phyloP scores from a whole-genome alignment of 2,888 invertebrate species.

The Phlogophora meticulosa region DNA sequence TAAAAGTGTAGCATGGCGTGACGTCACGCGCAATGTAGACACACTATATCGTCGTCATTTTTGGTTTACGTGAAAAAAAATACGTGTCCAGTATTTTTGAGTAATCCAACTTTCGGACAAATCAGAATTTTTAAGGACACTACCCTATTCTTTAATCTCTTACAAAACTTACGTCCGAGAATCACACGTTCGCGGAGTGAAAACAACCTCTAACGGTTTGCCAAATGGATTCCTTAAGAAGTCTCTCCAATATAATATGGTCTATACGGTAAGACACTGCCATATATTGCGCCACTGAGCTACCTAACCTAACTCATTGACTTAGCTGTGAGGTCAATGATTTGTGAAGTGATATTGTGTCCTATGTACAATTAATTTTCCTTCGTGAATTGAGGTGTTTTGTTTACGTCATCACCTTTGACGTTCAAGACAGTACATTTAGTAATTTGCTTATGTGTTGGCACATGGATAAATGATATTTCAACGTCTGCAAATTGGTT shows the following conservation, averaged over 20 bases:
- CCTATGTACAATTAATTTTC: neutral
- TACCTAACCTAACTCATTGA: constrained; percentile 43
- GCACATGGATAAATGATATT: too few species aligned
- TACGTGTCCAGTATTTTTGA: too few species aligned
- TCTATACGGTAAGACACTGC: constrained; percentile 34
- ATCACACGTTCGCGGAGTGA: constrained; percentile 21
- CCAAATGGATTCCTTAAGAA: constrained; percentile 56
- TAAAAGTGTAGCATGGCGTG: too few species aligned
- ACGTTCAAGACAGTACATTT: too few species aligned
- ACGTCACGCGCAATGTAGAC: too few species aligned
- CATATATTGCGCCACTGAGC: constrained; percentile 29
- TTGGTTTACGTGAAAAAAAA: too few species aligned
- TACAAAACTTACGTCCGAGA: neutral
- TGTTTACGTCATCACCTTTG: neutral
- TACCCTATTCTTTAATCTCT: too few species aligned
- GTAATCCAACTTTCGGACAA: too few species aligned
- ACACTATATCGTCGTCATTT: too few species aligned
- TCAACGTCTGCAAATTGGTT: too few species aligned
- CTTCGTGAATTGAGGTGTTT: neutral
- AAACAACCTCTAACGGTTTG: constrained; percentile 41
- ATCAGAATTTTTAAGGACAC: too few species aligned
- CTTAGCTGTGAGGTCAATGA: constrained; percentile 23
- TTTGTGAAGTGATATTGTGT: constrained; percentile 18
- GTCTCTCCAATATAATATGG: constrained; percentile 51
- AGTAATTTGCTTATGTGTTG: too few species aligned